Conservation (phyloP, 1,140 invertebrate genomes). For the Eupeodes corollae region DNA sequence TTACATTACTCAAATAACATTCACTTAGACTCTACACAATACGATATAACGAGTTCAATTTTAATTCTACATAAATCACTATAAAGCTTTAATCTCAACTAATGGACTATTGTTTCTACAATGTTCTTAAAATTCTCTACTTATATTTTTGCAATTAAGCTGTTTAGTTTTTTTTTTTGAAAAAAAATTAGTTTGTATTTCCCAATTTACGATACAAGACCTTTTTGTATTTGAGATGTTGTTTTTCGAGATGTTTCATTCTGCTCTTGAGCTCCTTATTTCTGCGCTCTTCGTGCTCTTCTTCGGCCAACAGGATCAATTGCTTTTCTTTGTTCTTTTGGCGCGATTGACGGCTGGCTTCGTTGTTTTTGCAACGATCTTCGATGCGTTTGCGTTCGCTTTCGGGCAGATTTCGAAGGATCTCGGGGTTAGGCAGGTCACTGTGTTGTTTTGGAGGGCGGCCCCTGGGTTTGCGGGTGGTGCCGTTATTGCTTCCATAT, state of each 20-base stretch:
- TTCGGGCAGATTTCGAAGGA: constrained; percentile 16
- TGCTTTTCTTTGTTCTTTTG: constrained; percentile 27
- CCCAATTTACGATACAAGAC: not conserved
- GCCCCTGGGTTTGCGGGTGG: constrained; percentile 21
- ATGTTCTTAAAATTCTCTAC: no score
- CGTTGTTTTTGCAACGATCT: constrained; percentile 31
- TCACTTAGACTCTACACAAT: no score
- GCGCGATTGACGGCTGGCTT: constrained; percentile 28
- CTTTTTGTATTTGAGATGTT: not conserved
- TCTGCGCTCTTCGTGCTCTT: constrained; percentile 9
- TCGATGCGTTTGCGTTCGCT: constrained; percentile 17
- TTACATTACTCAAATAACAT: no score
- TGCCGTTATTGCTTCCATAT: not conserved
- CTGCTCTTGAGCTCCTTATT: constrained; percentile 4
- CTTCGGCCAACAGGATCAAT: constrained; percentile 14
- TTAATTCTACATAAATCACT: no score
- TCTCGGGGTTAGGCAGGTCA: constrained; percentile 22
- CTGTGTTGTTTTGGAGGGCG: constrained; percentile 30
- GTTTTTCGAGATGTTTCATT: constrained; percentile 1
- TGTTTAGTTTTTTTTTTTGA: no score
- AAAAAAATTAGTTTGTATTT: no score
- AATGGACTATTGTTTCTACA: no score
- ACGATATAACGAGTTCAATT: no score
- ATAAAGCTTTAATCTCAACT: no score
- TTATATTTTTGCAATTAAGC: no score